Evolutionary conservation across 2,888 invertebrate genomes (phyloP), one percentile per base, ranked within the genome.

Genomic region (Camponotus fellah): DNA sequence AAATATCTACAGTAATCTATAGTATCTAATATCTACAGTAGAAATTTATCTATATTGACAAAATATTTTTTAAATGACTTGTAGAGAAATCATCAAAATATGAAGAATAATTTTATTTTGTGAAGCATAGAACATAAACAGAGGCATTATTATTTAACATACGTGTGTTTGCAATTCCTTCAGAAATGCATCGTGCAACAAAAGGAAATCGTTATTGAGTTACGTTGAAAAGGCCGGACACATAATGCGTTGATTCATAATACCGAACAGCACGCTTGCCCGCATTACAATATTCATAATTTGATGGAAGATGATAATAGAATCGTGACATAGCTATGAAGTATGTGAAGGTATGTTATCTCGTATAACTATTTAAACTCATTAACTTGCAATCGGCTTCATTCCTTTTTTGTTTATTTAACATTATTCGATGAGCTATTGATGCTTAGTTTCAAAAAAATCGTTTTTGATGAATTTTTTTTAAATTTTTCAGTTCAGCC

Each of bases 141-240:
- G 21, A 65, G 4, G 34, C 0, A 37, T 26, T 37, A 14, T 64
- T n/a, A 64, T 37, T 40, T 40, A 40, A n/a, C 34, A 14, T 21
- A 40, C 9, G 37, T 14, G 8, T 26, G 14, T 10, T 40, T n/a
- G 40, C 79, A 43, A 65, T 71, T 53, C 62, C 82, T 82, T 87
- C 84, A 81, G 53, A 75, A 65, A 58, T 71, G 66, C 69, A 71
- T 49, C 69, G 60, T n/a, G 26, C 21, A 65, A 43, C 76, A 65
- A 62, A 64, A 87, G 87, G 87, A 87, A 88, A 77, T 87, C 62
- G 64, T 88, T 87, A 87, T 77, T 34, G 53, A 53, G 80, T 79
- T 66, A 75, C 74, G 77, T 69, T 65, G 56, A 64, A 82, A 85
- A 46, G 32, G 37, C 71, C 69, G 74, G 88, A 83, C 81, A 40